phyloP scores from a whole-genome alignment of 35 echinoderm and acorn worm genomes.

The Ophioderma brevispina region DNA sequence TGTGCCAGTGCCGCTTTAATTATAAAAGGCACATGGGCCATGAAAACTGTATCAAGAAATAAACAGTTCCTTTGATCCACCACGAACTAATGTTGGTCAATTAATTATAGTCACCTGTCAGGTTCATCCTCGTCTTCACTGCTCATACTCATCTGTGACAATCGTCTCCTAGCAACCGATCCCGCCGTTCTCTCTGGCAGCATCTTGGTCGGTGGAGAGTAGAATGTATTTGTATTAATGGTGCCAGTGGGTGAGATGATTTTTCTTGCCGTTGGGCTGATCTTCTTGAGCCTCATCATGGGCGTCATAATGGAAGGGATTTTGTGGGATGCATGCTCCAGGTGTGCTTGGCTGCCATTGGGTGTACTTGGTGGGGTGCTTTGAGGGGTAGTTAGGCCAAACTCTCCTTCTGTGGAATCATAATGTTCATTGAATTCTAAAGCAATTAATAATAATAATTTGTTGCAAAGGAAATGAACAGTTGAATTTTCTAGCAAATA shows the following conservation, averaged over 20 bases:
- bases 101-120: slow-evolving; percentile 41
- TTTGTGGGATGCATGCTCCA: background rate
- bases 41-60: too few relatives aligned
- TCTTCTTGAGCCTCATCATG: slow-evolving; percentile 37
- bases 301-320: slow-evolving; percentile 28
- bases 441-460: too few relatives aligned
- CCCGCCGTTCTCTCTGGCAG: slow-evolving; percentile 42
- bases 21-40: too few relatives aligned
- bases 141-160: slow-evolving; percentile 61
- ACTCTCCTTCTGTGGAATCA: background rate
- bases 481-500: too few relatives aligned
- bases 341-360: background rate
- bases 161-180: slow-evolving; percentile 46
- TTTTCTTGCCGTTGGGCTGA: slow-evolving; percentile 14
- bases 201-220: background rate
- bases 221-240: slow-evolving; percentile 7
- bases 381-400: background rate
- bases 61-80: too few relatives aligned
- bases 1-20: too few relatives aligned
- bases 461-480: too few relatives aligned
- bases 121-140: slow-evolving; percentile 30
- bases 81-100: too few relatives aligned
- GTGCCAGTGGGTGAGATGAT: background rate
- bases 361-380: slow-evolving; percentile 36
- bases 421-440: too few relatives aligned